A percentile compares a stretch with the other conserved stretches of the same genome.
phyloP scores from a whole-genome alignment of 2,888 invertebrate species.

The Thymelicus sylvestris region DNA sequence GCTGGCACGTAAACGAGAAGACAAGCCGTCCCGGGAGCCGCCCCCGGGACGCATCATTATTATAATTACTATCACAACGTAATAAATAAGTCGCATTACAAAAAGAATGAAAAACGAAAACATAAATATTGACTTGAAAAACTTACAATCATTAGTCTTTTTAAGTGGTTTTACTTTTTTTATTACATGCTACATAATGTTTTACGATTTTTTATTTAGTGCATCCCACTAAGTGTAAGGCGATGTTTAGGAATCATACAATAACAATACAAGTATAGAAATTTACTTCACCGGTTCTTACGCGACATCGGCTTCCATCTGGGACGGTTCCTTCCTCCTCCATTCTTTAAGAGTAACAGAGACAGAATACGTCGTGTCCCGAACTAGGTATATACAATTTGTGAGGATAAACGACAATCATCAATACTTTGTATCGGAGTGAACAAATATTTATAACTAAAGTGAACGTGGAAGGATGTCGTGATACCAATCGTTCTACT shows the following conservation, averaged over 20 bases:
- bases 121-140: slow-evolving; percentile 69
- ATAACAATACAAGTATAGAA: slow-evolving; percentile 51
- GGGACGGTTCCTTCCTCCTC: not conserved
- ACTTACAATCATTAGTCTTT: slow-evolving; percentile 66
- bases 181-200: slow-evolving; percentile 51
- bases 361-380: not conserved
- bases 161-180: slow-evolving; percentile 76
- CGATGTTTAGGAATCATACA: slow-evolving; percentile 10
- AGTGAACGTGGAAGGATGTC: too few relatives aligned
- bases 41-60: slow-evolving; percentile 44
- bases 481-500: too few relatives aligned
- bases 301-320: not conserved
- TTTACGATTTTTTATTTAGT: slow-evolving; percentile 66
- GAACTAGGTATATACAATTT: not conserved
- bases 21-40: slow-evolving; percentile 14
- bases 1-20: slow-evolving; percentile 3
- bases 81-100: slow-evolving; percentile 69
- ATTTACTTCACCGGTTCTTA: slow-evolving; percentile 59
- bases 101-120: slow-evolving; percentile 54
- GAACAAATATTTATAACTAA: too few relatives aligned
- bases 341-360: slow-evolving; percentile 9
- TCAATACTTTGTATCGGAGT: too few relatives aligned
- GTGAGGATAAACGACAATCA: slow-evolving; percentile 3
- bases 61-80: slow-evolving; percentile 63
- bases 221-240: slow-evolving; percentile 52